A percentile compares a stretch with the other conserved stretches of the same genome.
These are phyloP conservation scores for Manis javanica DNA, from an alignment of 2,797 vertebrate species.

Conservation along the genomic window DNA sequence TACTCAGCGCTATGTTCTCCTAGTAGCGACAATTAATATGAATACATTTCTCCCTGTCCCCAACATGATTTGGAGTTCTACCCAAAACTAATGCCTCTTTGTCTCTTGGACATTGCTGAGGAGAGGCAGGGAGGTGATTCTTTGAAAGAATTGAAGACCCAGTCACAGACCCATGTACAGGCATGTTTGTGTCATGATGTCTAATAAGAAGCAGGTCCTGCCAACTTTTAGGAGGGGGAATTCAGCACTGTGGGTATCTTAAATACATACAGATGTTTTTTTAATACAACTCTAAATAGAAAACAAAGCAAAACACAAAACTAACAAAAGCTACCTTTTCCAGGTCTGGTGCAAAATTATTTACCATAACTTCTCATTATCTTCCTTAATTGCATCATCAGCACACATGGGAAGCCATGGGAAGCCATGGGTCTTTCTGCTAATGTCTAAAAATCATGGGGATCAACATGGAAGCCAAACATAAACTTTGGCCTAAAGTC, in stretches of 20 bases:
- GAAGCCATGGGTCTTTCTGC: background rate
- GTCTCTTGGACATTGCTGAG: background rate
- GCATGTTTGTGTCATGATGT: background rate
- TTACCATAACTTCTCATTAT: background rate
- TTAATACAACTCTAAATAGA: background rate
- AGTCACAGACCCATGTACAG: background rate
- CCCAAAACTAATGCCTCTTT: background rate
- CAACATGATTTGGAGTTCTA: background rate
- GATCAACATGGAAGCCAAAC: background rate
- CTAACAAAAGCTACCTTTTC: background rate
- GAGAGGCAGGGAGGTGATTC: background rate
- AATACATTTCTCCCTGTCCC: background rate
- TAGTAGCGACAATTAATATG: background rate
- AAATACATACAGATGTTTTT: background rate
- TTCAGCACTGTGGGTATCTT: background rate
- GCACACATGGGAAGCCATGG: background rate
- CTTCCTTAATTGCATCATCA: background rate
- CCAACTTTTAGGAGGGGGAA: background rate
- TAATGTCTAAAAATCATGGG: background rate
- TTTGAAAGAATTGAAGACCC: background rate
- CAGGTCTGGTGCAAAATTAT: background rate
- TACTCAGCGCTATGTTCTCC: background rate
- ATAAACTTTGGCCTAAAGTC: background rate
- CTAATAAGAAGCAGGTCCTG: background rate
- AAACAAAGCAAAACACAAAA: background rate